phyloP scores from a whole-genome alignment of 2,113 vertebrate genomes.

The Taxidea taxus region DNA sequence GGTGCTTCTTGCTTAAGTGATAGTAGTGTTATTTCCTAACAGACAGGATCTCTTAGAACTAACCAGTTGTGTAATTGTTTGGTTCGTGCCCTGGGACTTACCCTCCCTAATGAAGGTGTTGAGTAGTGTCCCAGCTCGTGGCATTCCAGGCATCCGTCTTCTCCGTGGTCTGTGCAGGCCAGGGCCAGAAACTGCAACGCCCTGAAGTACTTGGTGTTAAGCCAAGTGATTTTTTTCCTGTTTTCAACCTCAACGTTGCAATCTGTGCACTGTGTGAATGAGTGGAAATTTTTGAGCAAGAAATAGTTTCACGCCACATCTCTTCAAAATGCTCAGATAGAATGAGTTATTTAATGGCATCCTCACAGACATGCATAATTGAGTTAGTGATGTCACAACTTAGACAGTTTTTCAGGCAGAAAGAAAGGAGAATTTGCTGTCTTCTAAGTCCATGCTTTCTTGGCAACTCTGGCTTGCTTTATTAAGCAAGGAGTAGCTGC shows the following conservation, averaged over 20 bases:
- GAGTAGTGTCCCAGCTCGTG: neutral
- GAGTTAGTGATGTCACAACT: conserved; percentile 1
- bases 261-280: neutral
- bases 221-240: conserved; percentile 66
- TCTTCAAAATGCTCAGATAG: conserved; percentile 14
- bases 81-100: neutral
- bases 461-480: neutral
- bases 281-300: conserved; percentile 72
- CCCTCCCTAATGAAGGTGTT: neutral
- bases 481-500: neutral
- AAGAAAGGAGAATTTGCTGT: neutral
- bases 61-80: neutral
- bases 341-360: conserved; percentile 17
- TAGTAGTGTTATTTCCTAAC: neutral
- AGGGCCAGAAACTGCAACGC: neutral
- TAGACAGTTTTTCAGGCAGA: conserved; percentile 3
- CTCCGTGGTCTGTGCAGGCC: neutral
- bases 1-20: neutral
- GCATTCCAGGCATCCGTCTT: conserved; percentile 21
- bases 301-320: conserved; percentile 37
- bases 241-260: conserved; percentile 25
- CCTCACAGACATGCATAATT: neutral
- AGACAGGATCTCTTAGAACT: neutral
- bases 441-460: neutral
- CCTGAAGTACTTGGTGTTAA: conserved; percentile 40